Conservation (phyloP, 2,113 vertebrate genomes). For the Ailurus styani region DNA sequence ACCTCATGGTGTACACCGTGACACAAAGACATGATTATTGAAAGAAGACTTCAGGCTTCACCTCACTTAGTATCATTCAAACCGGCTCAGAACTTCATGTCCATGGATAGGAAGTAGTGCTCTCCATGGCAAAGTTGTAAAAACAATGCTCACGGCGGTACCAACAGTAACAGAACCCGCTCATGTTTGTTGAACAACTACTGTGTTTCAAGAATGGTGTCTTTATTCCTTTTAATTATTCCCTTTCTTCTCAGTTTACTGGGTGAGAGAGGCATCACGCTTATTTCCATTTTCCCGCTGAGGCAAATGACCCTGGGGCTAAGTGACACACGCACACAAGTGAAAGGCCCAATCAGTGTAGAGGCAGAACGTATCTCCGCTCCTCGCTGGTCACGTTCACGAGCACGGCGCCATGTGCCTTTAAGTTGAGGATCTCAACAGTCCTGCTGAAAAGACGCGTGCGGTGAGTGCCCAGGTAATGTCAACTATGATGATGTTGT, state of each 20-base stretch:
- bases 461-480: neutral
- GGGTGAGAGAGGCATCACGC: neutral
- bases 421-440: neutral
- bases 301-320: neutral
- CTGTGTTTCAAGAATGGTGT: neutral
- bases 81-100: neutral
- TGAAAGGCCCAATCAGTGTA: neutral
- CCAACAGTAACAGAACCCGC: neutral
- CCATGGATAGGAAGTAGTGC: neutral
- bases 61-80: neutral
- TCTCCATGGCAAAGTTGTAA: neutral
- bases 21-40: neutral
- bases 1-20: neutral
- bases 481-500: neutral
- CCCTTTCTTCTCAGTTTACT: neutral
- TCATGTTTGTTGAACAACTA: neutral
- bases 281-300: neutral
- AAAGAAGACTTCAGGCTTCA: neutral
- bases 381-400: neutral
- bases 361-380: neutral
- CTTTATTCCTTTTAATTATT: neutral
- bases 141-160: neutral
- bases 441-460: neutral
- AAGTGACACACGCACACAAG: neutral
- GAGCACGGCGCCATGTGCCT: neutral